Evolutionary conservation across 2,797 vertebrate species (phyloP), one percentile per base, ranked within the genome.

Genomic region (Perodicticus potto): DNA sequence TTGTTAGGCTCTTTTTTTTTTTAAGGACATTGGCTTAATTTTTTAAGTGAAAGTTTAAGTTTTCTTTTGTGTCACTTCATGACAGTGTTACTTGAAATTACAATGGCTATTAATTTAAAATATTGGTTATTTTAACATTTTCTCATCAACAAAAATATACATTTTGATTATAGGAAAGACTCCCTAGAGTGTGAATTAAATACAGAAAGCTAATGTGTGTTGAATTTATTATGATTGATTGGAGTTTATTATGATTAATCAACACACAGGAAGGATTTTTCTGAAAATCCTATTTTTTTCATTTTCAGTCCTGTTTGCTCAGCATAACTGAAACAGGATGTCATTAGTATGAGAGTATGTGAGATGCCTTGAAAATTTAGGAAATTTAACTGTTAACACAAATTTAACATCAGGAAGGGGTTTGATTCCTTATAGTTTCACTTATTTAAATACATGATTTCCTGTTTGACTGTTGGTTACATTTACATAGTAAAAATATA

Each of bases 221-320:
- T 22, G 80, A 96, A 92, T 96, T 97, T 98, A 97, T 97, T 94
- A 91, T 93, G 97, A 96, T 93, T 97, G 78, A 97, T 97, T 74
- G n/a, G 87, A 87, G 97, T 98, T 80, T 80, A 37, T 80, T 80
- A 80, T 37, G 53, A 57, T 80, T 98, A 97, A 97, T 98, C 98
- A 97, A 94, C 96, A 98, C 92, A 76, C 94, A 97, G 94, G 97
- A 97, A 93, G 94, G 88, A 70, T 96, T 97, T 97, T 96, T 98
- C 72, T 95, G 96, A 96, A 97, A 98, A 97, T 97, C 97, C 95
- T 97, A 97, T 97, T 96, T 96, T 96, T 97, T 95, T 96, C 94
- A 63, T 96, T 97, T 95, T 96, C 97, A 98, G 97, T 98, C 90
- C 89, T 97, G 92, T 98, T 97, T 97, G 95, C 82, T 97, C 89